Percentiles rank a stretch among this genome's conserved stretches.
These are phyloP conservation scores for Pseudococcus jackbeardsleyi DNA, from an alignment of 2,888 invertebrate genomes.

Conservation along the genomic window DNA sequence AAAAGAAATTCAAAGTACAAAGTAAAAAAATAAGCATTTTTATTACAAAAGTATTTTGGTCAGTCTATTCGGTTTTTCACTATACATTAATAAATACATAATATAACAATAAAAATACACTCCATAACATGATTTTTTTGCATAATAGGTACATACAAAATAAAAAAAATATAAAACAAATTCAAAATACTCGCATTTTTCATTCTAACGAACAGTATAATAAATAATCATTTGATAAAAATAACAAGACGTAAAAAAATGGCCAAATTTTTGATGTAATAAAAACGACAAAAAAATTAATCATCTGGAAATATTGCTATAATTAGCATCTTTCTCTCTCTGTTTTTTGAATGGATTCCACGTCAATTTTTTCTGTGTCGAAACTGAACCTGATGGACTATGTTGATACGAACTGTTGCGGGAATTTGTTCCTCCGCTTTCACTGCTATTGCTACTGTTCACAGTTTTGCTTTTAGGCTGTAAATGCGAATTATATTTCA, in stretches of 20 bases:
- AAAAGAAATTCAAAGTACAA: background rate
- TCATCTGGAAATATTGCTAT: conserved; percentile 66
- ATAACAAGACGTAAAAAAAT: conserved; percentile 12
- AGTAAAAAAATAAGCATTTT: background rate
- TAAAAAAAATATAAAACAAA: background rate
- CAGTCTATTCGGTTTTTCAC: conserved; percentile 38
- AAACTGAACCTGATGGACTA: conserved; percentile 70
- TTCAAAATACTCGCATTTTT: background rate
- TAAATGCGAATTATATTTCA: conserved; percentile 48
- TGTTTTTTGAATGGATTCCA: conserved; percentile 84
- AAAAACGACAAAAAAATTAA: background rate
- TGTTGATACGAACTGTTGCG: conserved; percentile 59
- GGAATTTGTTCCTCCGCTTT: conserved; percentile 71
- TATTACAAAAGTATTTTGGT: conserved; percentile 11
- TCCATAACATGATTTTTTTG: background rate
- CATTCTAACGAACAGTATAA: background rate
- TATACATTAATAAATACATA: background rate
- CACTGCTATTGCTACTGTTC: conserved; percentile 68
- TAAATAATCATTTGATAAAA: background rate
- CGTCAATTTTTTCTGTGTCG: conserved; percentile 69
- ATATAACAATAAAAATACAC: background rate
- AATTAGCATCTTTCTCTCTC: conserved; percentile 69
- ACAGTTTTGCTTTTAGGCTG: conserved; percentile 71
- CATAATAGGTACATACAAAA: background rate
- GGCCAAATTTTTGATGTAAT: background rate